Conservation (phyloP, 2,797 vertebrate species). For the Danio aesculapii region DNA sequence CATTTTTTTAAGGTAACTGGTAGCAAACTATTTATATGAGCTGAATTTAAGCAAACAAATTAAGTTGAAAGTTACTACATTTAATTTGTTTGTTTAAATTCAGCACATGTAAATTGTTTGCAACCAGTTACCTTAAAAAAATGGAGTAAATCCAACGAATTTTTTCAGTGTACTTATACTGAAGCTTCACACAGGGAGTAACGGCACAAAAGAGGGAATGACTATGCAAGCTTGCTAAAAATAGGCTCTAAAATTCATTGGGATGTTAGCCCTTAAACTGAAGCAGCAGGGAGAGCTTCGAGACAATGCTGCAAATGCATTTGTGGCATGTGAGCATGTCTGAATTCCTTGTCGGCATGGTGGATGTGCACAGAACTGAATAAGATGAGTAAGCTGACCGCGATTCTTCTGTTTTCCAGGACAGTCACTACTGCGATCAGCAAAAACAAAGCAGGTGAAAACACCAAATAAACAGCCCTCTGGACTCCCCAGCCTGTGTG, state of each 20-base stretch:
- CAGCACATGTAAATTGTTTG: too few relatives aligned
- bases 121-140: too few relatives aligned
- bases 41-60: too few relatives aligned
- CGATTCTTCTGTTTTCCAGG: slow-evolving; percentile 69
- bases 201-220: slow-evolving; percentile 25
- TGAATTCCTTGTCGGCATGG: slow-evolving; percentile 59
- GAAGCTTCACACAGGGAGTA: slow-evolving; percentile 48
- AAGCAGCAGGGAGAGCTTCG: slow-evolving; percentile 24
- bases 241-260: slow-evolving; percentile 42
- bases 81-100: too few relatives aligned
- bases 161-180: slow-evolving; percentile 7
- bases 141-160: too few relatives aligned
- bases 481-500: slow-evolving; percentile 47
- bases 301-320: slow-evolving; percentile 1
- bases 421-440: slow-evolving; percentile 74
- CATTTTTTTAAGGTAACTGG: too few relatives aligned
- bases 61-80: too few relatives aligned
- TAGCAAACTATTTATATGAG: too few relatives aligned
- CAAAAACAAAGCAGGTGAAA: slow-evolving; percentile 73
- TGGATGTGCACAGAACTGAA: slow-evolving; percentile 68
- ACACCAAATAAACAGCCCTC: slow-evolving; percentile 63
- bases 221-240: slow-evolving; percentile 31
- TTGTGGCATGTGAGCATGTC: slow-evolving; percentile 39
- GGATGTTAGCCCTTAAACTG: slow-evolving; percentile 50
- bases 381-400: slow-evolving; percentile 67